Evolutionary conservation across 2,797 vertebrate species (phyloP).

Genomic region (Sphenopsis melanotis): DNA sequence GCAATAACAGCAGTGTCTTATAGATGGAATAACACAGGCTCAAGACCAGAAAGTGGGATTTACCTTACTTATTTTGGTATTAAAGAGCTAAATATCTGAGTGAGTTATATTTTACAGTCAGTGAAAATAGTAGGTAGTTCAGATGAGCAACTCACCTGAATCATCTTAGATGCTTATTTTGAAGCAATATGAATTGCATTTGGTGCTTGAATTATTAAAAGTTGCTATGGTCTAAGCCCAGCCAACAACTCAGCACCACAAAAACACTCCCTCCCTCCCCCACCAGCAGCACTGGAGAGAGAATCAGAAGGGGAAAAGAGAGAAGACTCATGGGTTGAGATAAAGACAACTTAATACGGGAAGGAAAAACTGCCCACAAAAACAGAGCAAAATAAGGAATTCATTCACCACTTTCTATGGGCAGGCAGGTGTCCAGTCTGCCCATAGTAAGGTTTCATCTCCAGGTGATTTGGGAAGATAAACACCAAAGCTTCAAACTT

Average conservation of each 20-base stretch:
- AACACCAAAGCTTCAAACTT: neutral
- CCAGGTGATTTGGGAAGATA: neutral
- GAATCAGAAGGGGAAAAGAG: neutral
- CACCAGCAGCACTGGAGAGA: fast-evolving
- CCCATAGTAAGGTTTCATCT: neutral
- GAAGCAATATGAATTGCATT: neutral
- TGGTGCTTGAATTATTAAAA: neutral
- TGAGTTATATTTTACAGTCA: neutral
- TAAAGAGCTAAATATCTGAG: neutral
- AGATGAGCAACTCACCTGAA: neutral
- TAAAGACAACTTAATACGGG: neutral
- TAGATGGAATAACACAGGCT: neutral
- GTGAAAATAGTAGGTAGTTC: neutral
- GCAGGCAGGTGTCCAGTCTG: neutral
- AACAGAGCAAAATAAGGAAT: neutral
- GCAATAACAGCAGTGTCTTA: neutral
- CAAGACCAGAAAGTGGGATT: neutral
- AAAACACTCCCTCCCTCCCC: neutral
- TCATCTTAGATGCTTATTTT: neutral
- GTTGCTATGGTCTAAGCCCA: neutral
- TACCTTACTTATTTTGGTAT: neutral
- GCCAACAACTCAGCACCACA: neutral
- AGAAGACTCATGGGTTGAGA: neutral
- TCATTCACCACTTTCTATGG: neutral
- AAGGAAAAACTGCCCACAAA: neutral